Conservation (phyloP, 2,888 invertebrate genomes). For the Dione juno region DNA sequence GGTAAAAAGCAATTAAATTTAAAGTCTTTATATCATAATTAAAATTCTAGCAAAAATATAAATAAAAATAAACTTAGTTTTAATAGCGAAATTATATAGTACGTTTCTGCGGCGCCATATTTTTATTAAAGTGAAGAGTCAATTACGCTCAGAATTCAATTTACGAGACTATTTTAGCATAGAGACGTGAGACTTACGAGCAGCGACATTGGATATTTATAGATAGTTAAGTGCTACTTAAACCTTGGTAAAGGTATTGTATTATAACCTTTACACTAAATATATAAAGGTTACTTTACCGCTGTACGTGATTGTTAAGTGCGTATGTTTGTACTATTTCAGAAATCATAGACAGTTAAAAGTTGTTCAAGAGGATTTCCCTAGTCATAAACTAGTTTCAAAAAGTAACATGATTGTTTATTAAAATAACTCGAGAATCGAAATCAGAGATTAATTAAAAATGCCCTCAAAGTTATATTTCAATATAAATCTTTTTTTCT, state of each 20-base stretch:
- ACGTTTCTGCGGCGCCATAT: conserved; percentile 38
- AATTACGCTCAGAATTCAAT: conserved; percentile 36
- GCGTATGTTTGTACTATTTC: background rate
- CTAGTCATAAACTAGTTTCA: too few relatives aligned
- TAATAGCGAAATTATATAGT: conserved; percentile 1
- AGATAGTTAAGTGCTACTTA: conserved; percentile 29
- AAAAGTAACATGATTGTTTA: too few relatives aligned
- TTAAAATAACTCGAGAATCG: too few relatives aligned
- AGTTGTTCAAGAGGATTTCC: too few relatives aligned
- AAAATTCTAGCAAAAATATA: background rate
- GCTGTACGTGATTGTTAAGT: background rate
- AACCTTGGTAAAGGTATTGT: background rate
- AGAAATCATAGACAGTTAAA: background rate
- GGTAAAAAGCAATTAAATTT: background rate
- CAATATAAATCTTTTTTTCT: too few relatives aligned
- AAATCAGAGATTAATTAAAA: too few relatives aligned
- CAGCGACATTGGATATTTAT: conserved; percentile 26
- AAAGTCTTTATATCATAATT: background rate
- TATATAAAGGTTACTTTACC: background rate
- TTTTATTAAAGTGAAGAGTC: conserved; percentile 29
- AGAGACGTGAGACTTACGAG: conserved; percentile 24
- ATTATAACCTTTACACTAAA: conserved; percentile 14
- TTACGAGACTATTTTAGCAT: conserved; percentile 34
- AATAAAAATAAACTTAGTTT: background rate
- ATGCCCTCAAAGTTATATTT: too few relatives aligned